These are phyloP conservation scores for Anguilla megastoma DNA, from an alignment of 2,797 vertebrate genomes.

Conservation along the genomic window DNA sequence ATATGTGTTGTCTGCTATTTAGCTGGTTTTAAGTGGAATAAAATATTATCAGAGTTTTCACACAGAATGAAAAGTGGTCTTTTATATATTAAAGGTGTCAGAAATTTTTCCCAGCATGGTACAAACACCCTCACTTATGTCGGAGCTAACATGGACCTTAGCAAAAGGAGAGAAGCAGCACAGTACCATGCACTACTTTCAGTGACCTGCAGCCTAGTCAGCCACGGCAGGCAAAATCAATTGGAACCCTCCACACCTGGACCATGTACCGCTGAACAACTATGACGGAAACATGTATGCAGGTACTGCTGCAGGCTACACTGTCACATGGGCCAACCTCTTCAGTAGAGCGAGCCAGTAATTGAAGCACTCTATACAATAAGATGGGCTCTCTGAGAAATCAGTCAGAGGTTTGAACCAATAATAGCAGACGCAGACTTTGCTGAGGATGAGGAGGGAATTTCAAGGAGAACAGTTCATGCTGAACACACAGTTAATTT, in stretches of 20 bases:
- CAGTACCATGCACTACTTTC: neutral
- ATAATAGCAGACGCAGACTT: neutral
- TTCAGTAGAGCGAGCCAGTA: neutral
- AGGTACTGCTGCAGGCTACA: too few species aligned
- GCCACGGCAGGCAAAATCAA: too few species aligned
- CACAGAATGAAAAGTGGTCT: constrained; percentile 14
- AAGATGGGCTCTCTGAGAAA: neutral
- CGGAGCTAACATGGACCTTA: neutral
- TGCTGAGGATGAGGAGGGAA: neutral
- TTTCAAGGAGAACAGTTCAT: neutral
- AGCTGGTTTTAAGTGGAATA: constrained; percentile 34
- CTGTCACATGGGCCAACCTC: neutral
- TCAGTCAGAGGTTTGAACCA: neutral
- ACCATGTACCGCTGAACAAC: neutral
- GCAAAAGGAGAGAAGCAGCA: neutral
- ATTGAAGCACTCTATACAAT: neutral
- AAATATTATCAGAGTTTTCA: constrained; percentile 24
- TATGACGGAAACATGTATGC: neutral
- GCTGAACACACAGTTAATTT: neutral
- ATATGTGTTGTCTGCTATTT: constrained; percentile 39
- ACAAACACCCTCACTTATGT: too few species aligned
- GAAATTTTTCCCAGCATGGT: too few species aligned
- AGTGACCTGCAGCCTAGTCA: neutral
- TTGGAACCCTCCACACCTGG: neutral
- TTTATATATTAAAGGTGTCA: constrained; percentile 27